Evolutionary conservation across 2,797 vertebrate species (phyloP).

Genomic region (Helostoma temminkii): DNA sequence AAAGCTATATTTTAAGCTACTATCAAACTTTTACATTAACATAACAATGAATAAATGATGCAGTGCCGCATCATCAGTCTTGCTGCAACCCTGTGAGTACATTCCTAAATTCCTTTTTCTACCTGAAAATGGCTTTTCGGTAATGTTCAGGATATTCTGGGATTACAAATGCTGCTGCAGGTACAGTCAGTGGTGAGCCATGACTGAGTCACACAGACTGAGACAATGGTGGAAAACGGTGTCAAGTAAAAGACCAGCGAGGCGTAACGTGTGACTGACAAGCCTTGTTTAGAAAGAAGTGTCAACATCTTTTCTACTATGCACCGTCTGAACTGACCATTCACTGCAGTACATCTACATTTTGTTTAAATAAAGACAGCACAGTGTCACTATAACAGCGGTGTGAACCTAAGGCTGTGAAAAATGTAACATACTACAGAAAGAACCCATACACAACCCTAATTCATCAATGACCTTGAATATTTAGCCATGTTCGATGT

Average conservation of each 20-base stretch:
- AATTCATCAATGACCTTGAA: no score
- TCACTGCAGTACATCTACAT: neutral
- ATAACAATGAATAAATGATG: constrained; percentile 17
- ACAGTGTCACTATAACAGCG: neutral
- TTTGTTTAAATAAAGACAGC: neutral
- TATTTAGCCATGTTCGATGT: no score
- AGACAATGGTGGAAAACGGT: constrained; percentile 36
- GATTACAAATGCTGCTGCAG: constrained; percentile 19
- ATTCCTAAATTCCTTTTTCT: neutral
- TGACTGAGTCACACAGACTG: constrained; percentile 35
- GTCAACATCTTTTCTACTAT: constrained; percentile 3
- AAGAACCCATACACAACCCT: no score
- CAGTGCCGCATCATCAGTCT: neutral
- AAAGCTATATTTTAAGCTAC: neutral
- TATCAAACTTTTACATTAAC: constrained; percentile 20
- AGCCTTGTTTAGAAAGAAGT: constrained; percentile 24
- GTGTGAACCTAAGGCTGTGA: no score
- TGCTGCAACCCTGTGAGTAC: neutral
- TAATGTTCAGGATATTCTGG: constrained; percentile 1
- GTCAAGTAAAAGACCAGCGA: constrained; percentile 35
- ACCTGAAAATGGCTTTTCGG: constrained; percentile 13
- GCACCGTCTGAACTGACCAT: neutral
- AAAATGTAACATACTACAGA: no score
- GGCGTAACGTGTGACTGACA: constrained; percentile 32
- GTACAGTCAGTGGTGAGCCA: constrained; percentile 21